Evolutionary conservation across 2,113 vertebrate genomes (phyloP).

Genomic region (Nyctereutes procyonoides): DNA sequence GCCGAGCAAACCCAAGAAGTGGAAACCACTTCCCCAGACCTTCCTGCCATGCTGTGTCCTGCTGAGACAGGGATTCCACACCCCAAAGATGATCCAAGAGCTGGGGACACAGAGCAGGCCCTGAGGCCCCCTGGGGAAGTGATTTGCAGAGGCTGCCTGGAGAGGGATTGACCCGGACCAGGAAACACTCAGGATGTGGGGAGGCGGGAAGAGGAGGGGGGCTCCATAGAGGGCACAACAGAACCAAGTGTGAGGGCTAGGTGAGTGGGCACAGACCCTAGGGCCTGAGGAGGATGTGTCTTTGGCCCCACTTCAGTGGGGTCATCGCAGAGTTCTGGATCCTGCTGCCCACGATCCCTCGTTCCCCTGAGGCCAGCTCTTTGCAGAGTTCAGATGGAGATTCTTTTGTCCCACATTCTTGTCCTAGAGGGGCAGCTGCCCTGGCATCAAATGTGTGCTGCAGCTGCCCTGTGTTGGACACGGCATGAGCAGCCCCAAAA

Average conservation of each 20-base stretch:
- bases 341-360: background rate
- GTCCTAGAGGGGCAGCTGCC: background rate
- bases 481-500: background rate
- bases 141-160: background rate
- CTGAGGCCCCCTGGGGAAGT: background rate
- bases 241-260: background rate
- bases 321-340: background rate
- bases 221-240: fast-evolving
- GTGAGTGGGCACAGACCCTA: no score
- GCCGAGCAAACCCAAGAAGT: background rate
- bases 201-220: background rate
- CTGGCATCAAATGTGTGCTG: fast-evolving
- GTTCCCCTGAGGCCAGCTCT: background rate
- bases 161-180: background rate
- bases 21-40: background rate
- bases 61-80: background rate
- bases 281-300: background rate
- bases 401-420: no score
- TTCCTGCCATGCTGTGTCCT: fast-evolving
- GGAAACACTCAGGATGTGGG: background rate
- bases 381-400: background rate
- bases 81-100: background rate
- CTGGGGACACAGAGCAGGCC: background rate
- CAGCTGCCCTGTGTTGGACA: background rate
- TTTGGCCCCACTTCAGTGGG: background rate